Evolutionary conservation across 2,113 vertebrate species (phyloP).

Genomic region (Symphodus melops): DNA sequence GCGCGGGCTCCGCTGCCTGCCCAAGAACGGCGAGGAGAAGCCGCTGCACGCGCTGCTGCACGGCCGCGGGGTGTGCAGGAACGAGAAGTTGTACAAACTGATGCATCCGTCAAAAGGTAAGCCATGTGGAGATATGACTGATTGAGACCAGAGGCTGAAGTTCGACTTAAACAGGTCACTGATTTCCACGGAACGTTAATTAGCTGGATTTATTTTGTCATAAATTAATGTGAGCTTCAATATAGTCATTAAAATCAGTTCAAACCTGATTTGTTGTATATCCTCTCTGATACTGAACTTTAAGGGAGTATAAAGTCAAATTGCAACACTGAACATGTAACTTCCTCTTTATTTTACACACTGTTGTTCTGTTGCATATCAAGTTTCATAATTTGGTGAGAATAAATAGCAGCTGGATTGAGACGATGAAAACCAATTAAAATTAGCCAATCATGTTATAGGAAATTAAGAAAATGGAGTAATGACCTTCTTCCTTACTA

Average conservation of each 20-base stretch:
- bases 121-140: slow-evolving; percentile 54
- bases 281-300: neutral
- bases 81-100: slow-evolving; percentile 91
- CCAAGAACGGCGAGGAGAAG: slow-evolving; percentile 94
- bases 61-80: slow-evolving; percentile 92
- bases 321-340: no score
- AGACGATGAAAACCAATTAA: no score
- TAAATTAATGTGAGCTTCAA: neutral
- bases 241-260: neutral
- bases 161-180: neutral
- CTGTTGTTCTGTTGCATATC: no score
- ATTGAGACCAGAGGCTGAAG: neutral
- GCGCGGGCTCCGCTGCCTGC: slow-evolving; percentile 93
- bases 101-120: slow-evolving; percentile 83
- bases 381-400: no score
- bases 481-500: no score
- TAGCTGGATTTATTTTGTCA: neutral
- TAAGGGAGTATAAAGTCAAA: no score
- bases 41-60: slow-evolving; percentile 96
- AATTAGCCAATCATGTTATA: no score
- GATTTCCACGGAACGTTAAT: slow-evolving; percentile 3
- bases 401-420: no score
- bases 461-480: no score
- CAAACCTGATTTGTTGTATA: neutral
- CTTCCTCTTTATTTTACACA: no score